Base-by-base conservation (phyloP, 2,888 invertebrate species). In the Protodeltote pygarga region DNA sequence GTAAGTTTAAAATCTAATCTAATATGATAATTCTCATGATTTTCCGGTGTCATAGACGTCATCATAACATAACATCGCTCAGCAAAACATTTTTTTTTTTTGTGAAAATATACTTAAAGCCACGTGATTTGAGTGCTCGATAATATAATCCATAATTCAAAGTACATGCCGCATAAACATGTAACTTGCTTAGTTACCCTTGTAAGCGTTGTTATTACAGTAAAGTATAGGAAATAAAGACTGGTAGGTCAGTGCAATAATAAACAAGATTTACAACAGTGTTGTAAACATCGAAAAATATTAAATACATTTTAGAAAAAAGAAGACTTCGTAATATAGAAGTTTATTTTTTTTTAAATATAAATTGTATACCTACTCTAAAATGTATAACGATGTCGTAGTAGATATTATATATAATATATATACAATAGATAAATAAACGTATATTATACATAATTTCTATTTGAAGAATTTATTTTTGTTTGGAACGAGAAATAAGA, bases 231-330 rank as follows among this genome's bases (percentile, higher is more conserved):
- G 29, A 40, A 25, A 25, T 19, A 52, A 31, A 58, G 57, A 58
- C 57, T 63, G 57, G 38, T 52, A 61, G 16, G 58, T 63, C 49
- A 40, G 64, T 63, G 57, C 57, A 58, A 58, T 58, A 62, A 55
- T 4, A 13, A 13, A 16, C 9, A 25, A 42, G 29, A 32, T 19
- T n/a, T 27, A 8, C 14, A 47, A 21, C 13, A 32, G 13, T 54
- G 28, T 45, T 54, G 5, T 29, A 62, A 62, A 55, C 47, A 46
- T 62, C 24, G 35, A 46, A n/a, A 52, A 29, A 28, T 21, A 11
- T 28, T 27, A 4, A 20, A 16, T 5, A 5, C 15, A 11, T 41
- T 54, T 5, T 21, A 5, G 19, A 54, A 39, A 4, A 10, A 23
- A 39, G 21, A 29, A 9, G 19, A 35, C 5, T 35, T 23, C 15